Evolutionary conservation across 1,140 invertebrate species (phyloP).

Genomic region (Drosophila ercepeae): DNA sequence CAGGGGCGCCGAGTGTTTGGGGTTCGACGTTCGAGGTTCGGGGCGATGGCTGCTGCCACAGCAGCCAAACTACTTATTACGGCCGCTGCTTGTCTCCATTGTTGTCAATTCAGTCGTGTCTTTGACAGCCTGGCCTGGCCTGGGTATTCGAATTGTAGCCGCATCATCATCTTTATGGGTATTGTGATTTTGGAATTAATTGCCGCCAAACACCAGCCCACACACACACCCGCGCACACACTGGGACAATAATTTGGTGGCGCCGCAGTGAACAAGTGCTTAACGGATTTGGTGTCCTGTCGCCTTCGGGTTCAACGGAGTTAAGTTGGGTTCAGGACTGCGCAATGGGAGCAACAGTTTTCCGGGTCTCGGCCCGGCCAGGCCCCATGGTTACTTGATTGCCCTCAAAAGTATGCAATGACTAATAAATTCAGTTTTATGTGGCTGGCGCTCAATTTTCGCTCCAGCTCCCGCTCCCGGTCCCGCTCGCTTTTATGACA

Average conservation of each 20-base stretch:
- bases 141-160: conserved; percentile 75
- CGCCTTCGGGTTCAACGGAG: conserved; percentile 24
- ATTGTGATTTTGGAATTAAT: conserved; percentile 82
- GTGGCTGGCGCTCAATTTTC: conserved; percentile 41
- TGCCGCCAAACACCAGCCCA: conserved; percentile 49
- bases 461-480: conserved; percentile 24
- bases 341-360: conserved; percentile 49
- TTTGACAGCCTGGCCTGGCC: conserved; percentile 53
- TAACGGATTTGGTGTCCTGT: conserved; percentile 69
- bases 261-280: conserved; percentile 67
- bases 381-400: conserved; percentile 66
- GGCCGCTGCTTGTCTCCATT: conserved; percentile 76
- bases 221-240: conserved; percentile 14
- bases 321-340: conserved; percentile 29
- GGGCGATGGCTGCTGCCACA: neutral
- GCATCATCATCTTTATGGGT: conserved; percentile 81
- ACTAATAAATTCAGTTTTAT: conserved; percentile 80
- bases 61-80: conserved; percentile 70
- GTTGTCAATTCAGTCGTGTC: conserved; percentile 71
- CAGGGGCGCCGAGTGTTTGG: neutral
- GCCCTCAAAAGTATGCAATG: conserved; percentile 78
- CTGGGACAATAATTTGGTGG: conserved; percentile 41
- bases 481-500: conserved; percentile 70
- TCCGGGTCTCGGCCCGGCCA: neutral
- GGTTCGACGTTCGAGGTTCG: neutral